Base-by-base conservation (phyloP, 2,113 vertebrate genomes). In the Nothobranchius furzeri region DNA sequence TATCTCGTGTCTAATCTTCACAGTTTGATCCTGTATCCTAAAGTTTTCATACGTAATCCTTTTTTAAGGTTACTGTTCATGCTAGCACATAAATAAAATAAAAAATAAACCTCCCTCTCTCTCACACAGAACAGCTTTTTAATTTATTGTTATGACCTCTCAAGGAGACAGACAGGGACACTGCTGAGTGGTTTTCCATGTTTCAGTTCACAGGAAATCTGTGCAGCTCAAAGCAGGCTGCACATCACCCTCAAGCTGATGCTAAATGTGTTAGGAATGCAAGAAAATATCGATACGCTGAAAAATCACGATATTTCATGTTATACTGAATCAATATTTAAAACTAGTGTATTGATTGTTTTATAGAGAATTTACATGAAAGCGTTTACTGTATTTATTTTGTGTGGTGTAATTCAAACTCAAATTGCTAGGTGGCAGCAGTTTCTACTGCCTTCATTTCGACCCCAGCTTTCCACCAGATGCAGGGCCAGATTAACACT, bases 171-270 rank as follows among this genome's bases (percentile, higher is more conserved):
- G 36, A 40, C 11, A 65, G 36, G 49, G 50, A 36, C 14, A 43
- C 50, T 36, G 48, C 55, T 87, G 68, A 89, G 87, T 83, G 84
- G 65, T 77, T 89, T 88, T 87, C 84, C 64, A 50, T 89, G 82
- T 87, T 70, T 73, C 66, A 63, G 68, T 35, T 52, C 68, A 83
- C 78, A 70, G 82, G 72, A 75, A 76, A 36, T 75, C 83, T 84
- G 82, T 70, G 45, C 69, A 43, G 17, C 53, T 71, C 57, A 79
- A 81, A 75, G 47, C 65, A 75, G 76, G 58, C 61, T 17, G 49
- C 15, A 45, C 71, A 70, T 71, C 63, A 76, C 50, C 40, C 42
- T 17, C 60, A 25, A 62, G 55, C 42, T 54, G 24, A 65, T 61
- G 40, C 37, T 54, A 45, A 56, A 47, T 30, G 30, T 30, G 30